These are phyloP conservation scores for Rhyacophila brunnea DNA, from an alignment of 1,140 invertebrate species.

Conservation along the genomic window DNA sequence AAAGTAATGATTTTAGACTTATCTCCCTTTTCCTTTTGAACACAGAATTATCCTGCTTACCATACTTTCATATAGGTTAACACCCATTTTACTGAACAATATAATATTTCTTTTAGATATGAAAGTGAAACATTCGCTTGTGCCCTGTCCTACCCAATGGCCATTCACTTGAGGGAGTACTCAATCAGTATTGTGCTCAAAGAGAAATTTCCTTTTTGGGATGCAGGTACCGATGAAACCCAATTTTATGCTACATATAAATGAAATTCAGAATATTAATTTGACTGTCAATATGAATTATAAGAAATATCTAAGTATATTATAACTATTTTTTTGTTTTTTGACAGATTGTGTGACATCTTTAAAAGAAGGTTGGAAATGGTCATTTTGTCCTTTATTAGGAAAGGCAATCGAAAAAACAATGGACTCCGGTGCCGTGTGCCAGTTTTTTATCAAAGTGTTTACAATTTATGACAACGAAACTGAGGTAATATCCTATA, in stretches of 20 bases:
- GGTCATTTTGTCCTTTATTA: slow-evolving; percentile 42
- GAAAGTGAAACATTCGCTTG: slow-evolving; percentile 44
- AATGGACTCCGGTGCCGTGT: slow-evolving; percentile 45
- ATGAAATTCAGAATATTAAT: no score
- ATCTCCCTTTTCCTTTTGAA: no score
- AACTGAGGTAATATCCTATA: slow-evolving; percentile 40
- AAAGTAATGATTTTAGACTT: no score
- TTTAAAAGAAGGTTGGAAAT: slow-evolving; percentile 51
- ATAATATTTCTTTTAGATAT: slow-evolving; percentile 42
- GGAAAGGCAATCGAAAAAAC: slow-evolving; percentile 36
- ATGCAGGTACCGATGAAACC: slow-evolving; percentile 15
- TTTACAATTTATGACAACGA: slow-evolving; percentile 47
- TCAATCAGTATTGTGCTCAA: slow-evolving; percentile 39
- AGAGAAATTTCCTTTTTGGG: slow-evolving; percentile 38
- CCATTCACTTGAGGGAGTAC: slow-evolving; percentile 42
- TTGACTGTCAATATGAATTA: no score
- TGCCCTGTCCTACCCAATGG: slow-evolving; percentile 44
- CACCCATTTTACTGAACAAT: background rate
- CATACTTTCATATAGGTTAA: no score
- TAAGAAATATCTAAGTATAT: no score
- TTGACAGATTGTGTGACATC: slow-evolving; percentile 39
- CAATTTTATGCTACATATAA: no score
- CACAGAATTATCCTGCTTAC: no score
- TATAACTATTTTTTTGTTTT: slow-evolving; percentile 4
- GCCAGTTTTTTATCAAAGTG: slow-evolving; percentile 45